Base-by-base conservation (phyloP, 2,888 invertebrate genomes). In the Piscicola geometra region DNA sequence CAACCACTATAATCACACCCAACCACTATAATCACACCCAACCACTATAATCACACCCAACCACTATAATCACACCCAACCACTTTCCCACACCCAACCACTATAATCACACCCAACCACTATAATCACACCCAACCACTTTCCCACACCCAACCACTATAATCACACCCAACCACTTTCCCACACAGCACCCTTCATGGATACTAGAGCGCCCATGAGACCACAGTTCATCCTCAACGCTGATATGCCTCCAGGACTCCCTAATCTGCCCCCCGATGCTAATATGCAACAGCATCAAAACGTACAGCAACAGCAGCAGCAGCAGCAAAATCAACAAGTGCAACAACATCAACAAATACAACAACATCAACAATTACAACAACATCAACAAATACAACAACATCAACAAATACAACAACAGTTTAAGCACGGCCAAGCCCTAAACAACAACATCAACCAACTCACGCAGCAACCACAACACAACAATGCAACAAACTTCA, bases 301-400 rank as follows among this genome's bases (percentile, higher is more conserved):
- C 21, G 3, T n/a, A 5, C n/a, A 28, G 30, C 64, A 64, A 64
- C 64, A 28, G 21, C 21, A 12, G 64, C 5, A 64, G 3, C 64
- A 28, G 21, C 21, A 3, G 21, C 64, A 64, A 9, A 5, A 64
- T 5, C 9, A 64, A 64, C 64, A 64, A 64, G 9, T 30, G 30
- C 5, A 5, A 12, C 64, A 64, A 64, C 64, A 64, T 12, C 64
- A 64, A 28, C 3, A 28, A 64, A 5, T 28, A 21, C 5, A n/a
- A 5, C 64, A 64, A 64, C 64, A 64, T 12, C 64, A n/a, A 21
- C 64, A 64, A 64, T n/a, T 12, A 64, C 64, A 64, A 30, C 5
- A 64, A 30, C 64, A 64, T 5, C 64, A 64, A n/a, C 64, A 64
- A 3, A 5, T 12, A 28, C 64, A 64, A n/a, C n/a, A 5, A 12